Base-by-base conservation (phyloP, 2,797 vertebrate genomes). In the Microctenopoma steveboyesi region DNA sequence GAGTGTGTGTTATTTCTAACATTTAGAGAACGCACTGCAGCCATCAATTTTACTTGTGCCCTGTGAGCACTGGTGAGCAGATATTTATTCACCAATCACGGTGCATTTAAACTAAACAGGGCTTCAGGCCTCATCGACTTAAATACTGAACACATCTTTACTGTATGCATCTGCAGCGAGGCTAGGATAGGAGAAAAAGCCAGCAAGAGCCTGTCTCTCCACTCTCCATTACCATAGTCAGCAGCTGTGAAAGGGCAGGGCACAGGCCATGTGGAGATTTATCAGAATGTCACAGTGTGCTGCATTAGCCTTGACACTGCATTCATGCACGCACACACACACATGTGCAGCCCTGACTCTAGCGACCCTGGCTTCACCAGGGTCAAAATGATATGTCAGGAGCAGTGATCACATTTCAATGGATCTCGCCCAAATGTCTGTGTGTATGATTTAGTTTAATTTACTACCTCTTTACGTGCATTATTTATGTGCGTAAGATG, bases 231-330 rank as follows among this genome's bases (percentile, higher is more conserved):
- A 89, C 81, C 82, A 83, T 80, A 86, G 83, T 85, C 83, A 85
- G 86, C 84, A 82, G 85, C 87, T 87, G 86, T 84, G 80, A 89
- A 90, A 90, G 85, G 80, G 83, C 86, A 88, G 74, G 68, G 64
- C 72, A n/a, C 55, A 5, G 51, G 69, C 79, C 10, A 55, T 75
- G 75, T 37, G 78, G 69, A 87, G 76, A 87, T 90, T 86, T 69
- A 90, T 90, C 88, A 83, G 83, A 81, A 79, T 88, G 89, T 89
- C 86, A 88, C 58, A 16, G 53, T 51, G 64, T 22, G 52, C 79
- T 64, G 43, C 82, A 81, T 90, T 87, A 87, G 76, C 65, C 64
- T 63, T 68, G 79, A 79, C 81, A 72, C 60, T 43, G 50, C 66
- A 46, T 68, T 27, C 59, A 46, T 28, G 45, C 30, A 52, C 18